A percentile compares a stretch with the other conserved stretches of the same genome.
Evolutionary conservation across 2,888 invertebrate species (phyloP).

Genomic region (Plebejus anna): DNA sequence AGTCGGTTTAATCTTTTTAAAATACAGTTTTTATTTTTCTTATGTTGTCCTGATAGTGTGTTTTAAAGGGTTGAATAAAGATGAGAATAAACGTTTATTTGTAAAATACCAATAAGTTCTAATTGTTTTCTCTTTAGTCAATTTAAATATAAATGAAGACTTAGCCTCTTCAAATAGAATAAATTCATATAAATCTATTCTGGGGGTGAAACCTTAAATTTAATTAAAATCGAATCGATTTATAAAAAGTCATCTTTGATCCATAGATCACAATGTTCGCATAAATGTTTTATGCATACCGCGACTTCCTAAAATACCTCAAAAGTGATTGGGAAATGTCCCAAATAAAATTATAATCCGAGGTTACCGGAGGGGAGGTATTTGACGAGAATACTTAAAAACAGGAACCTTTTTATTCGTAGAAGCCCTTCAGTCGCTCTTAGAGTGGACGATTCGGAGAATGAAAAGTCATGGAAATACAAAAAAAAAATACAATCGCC

Average conservation of each 20-base stretch:
- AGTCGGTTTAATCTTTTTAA: too few relatives aligned
- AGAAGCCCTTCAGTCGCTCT: neutral
- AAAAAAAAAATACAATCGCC: slow-evolving; percentile 4
- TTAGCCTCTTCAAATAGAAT: neutral
- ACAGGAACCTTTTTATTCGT: slow-evolving; percentile 22
- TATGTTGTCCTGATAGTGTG: too few relatives aligned
- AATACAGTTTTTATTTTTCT: neutral
- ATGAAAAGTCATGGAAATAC: slow-evolving; percentile 16
- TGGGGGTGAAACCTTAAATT: neutral
- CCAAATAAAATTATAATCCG: slow-evolving; percentile 23
- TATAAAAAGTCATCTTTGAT: slow-evolving; percentile 4
- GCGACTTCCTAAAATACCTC: slow-evolving; percentile 6
- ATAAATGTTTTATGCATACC: slow-evolving; percentile 14
- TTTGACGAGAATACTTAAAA: slow-evolving; percentile 27
- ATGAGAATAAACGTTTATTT: neutral
- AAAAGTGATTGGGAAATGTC: slow-evolving; percentile 17
- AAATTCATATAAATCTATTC: neutral
- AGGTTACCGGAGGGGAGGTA: neutral
- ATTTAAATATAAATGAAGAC: neutral
- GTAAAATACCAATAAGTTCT: neutral
- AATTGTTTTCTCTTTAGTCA: neutral
- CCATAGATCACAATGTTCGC: neutral
- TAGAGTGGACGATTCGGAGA: slow-evolving; percentile 22
- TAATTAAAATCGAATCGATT: neutral
- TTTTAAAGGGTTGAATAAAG: neutral